Conservation (phyloP, 2,113 vertebrate genomes). For the Oceanites oceanicus region DNA sequence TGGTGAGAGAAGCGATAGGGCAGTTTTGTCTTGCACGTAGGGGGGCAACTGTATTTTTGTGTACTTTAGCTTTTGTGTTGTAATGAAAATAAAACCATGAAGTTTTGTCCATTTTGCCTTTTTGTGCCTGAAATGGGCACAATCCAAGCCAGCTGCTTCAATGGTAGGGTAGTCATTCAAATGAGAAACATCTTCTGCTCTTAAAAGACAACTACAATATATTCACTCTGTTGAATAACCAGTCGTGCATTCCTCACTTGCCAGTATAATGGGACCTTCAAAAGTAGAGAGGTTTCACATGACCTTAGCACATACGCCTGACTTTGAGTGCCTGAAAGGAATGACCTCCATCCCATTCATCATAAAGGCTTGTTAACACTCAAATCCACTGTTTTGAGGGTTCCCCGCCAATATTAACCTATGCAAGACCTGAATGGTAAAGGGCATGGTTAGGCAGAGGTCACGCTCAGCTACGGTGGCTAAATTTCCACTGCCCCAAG, state of each 20-base stretch:
- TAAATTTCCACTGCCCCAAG: not conserved
- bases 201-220: not conserved
- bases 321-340: not conserved
- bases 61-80: not conserved
- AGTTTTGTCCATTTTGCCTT: not conserved
- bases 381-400: not conserved
- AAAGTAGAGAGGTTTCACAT: slow-evolving; percentile 11
- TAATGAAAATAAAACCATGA: not conserved
- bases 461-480: not conserved
- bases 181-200: not conserved
- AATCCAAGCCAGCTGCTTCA: not conserved
- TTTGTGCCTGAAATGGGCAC: not conserved
- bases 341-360: slow-evolving; percentile 20
- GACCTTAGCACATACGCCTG: not conserved
- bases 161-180: not conserved
- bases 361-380: not conserved
- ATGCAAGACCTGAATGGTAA: not conserved
- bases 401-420: not conserved
- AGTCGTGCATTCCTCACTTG: not conserved
- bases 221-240: not conserved
- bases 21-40: not conserved
- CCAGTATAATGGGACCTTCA: not conserved
- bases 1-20: not conserved
- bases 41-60: not conserved
- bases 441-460: not conserved